A percentile compares a stretch with the other conserved stretches of the same genome.
Conservation (phyloP, 2,888 invertebrate genomes). For the Anodontia alba region DNA sequence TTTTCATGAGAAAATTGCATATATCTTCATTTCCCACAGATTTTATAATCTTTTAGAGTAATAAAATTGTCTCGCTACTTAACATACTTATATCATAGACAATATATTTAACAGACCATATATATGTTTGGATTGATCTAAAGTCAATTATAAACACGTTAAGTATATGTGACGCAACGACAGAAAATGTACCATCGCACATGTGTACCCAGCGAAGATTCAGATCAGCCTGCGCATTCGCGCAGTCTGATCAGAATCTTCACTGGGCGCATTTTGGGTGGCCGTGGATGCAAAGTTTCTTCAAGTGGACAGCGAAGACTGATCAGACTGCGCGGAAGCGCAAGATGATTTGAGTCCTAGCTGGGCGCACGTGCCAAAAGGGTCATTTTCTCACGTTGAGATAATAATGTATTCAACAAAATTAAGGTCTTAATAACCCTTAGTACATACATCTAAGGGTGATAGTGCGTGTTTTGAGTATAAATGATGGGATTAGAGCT, state of each 20-base stretch:
- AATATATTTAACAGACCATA: background rate
- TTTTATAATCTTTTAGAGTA: background rate
- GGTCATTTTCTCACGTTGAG: too few relatives aligned
- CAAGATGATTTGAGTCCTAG: too few relatives aligned
- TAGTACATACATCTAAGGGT: background rate
- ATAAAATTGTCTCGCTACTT: background rate
- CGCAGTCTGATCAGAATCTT: too few relatives aligned
- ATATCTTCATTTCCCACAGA: background rate
- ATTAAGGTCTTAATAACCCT: background rate
- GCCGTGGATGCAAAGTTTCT: too few relatives aligned
- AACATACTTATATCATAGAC: background rate
- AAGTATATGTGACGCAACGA: too few relatives aligned
- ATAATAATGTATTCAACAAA: constrained; percentile 19
- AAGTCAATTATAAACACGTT: constrained; percentile 11
- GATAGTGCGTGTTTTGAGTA: background rate
- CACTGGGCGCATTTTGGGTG: too few relatives aligned
- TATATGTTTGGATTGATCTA: background rate
- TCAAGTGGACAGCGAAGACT: too few relatives aligned
- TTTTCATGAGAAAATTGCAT: constrained; percentile 2
- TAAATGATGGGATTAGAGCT: background rate
- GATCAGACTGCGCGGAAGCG: too few relatives aligned
- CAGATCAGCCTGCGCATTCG: too few relatives aligned
- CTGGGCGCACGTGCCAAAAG: too few relatives aligned
- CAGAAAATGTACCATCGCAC: too few relatives aligned
- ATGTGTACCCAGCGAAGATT: too few relatives aligned